Evolutionary conservation across 2,888 invertebrate species (phyloP), one percentile per base, ranked within the genome.

Genomic region (Leistus spinibarbis): DNA sequence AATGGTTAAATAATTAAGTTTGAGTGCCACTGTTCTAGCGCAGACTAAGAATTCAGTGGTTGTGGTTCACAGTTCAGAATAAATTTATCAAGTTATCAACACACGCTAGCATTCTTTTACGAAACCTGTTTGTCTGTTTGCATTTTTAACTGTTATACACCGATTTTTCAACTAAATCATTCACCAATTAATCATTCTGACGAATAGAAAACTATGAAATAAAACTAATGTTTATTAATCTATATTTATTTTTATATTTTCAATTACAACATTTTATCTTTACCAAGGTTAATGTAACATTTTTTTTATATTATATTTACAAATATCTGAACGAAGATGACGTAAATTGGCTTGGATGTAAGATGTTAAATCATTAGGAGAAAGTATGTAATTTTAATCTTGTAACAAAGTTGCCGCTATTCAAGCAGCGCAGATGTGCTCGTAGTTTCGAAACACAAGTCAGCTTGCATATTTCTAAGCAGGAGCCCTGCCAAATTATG

Each of bases 71-170:
- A 69, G 69, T 69, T 69, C 69, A 40, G 17, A 27, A 17, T 54
- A 5, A 24, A 40, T 69, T 69, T 69, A 69, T 69, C 69, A 69
- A 69, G 57, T 69, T 69, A 69, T 60, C 69, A 69, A n/a, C n/a
- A 24, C 69, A 69, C 3, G 13, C n/a, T 54, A 54, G 17, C 54
- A 54, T 54, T 54, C 54, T 17, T 17, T 16, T n/a, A n/a, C n/a
- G n/a, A n/a, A n/a, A n/a, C n/a, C n/a, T n/a, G n/a, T n/a, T n/a
- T n/a, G n/a, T n/a, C n/a, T n/a, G n/a, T n/a, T n/a, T n/a, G n/a
- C n/a, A n/a, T n/a, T n/a, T n/a, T n/a, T n/a, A n/a, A n/a, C n/a
- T n/a, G n/a, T n/a, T n/a, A n/a, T n/a, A n/a, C n/a, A n/a, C n/a
- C n/a, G n/a, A n/a, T n/a, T n/a, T n/a, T n/a, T n/a, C n/a, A n/a